Percentiles rank a stretch among this genome's conserved stretches.
Evolutionary conservation across 2,888 invertebrate species (phyloP).

Genomic region (Exocentrus adspersus): DNA sequence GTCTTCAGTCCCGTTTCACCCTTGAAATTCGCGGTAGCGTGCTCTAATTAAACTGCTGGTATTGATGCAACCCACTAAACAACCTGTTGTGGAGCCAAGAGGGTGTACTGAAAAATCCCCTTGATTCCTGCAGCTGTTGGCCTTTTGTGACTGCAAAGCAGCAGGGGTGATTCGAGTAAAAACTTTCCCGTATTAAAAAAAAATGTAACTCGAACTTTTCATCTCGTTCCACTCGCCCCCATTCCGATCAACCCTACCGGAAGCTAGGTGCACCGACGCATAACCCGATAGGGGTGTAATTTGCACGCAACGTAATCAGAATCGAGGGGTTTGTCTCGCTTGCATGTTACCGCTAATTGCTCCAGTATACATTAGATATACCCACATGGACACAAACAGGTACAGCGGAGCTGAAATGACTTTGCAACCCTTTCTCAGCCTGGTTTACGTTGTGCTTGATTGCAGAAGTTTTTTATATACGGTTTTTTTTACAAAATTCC

Average conservation of each 20-base stretch:
- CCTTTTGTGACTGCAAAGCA: slow-evolving; percentile 8
- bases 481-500: neutral
- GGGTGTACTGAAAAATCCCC: slow-evolving; percentile 17
- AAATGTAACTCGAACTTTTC: too few species aligned
- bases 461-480: too few species aligned
- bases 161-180: slow-evolving; percentile 4
- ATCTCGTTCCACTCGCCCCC: neutral
- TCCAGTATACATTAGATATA: slow-evolving; percentile 30
- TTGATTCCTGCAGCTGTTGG: slow-evolving; percentile 11
- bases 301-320: slow-evolving; percentile 36
- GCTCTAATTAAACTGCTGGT: slow-evolving; percentile 1
- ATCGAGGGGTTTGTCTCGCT: slow-evolving; percentile 30
- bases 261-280: slow-evolving; percentile 23
- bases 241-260: slow-evolving; percentile 7
- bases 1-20: slow-evolving; percentile 3
- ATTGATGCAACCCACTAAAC: slow-evolving; percentile 7
- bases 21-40: neutral
- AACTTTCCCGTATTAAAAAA: too few species aligned
- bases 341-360: slow-evolving; percentile 39
- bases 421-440: too few species aligned
- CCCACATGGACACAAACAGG: neutral
- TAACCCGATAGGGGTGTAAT: slow-evolving; percentile 26
- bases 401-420: neutral
- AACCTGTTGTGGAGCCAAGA: slow-evolving; percentile 17
- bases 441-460: too few species aligned